A percentile compares a stretch with the other conserved stretches of the same genome.
Conservation (phyloP, 2,113 vertebrate species). For the Nibea coibor region DNA sequence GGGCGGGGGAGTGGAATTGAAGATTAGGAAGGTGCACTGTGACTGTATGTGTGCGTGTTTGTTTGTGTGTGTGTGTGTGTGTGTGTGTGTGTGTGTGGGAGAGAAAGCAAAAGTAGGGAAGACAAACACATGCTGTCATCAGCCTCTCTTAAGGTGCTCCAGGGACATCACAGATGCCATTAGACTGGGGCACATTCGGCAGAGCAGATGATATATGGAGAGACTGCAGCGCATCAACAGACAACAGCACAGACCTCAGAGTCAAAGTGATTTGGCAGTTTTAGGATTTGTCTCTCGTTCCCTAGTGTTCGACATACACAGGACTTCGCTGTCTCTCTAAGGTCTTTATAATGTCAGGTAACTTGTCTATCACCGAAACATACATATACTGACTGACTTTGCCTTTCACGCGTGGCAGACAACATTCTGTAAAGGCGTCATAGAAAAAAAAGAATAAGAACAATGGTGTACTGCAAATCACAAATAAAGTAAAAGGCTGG, state of each 20-base stretch:
- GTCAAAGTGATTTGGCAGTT: slow-evolving; percentile 37
- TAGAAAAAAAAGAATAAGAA: background rate
- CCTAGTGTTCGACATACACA: slow-evolving; percentile 13
- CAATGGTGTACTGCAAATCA: background rate
- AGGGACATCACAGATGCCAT: slow-evolving; percentile 65
- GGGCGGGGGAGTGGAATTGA: slow-evolving; percentile 34
- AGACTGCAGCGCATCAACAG: slow-evolving; percentile 41
- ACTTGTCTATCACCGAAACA: slow-evolving; percentile 4
- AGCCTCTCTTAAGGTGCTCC: slow-evolving; percentile 55
- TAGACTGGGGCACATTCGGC: slow-evolving; percentile 44
- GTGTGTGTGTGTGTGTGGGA: slow-evolving; percentile 10
- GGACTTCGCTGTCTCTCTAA: slow-evolving; percentile 1
- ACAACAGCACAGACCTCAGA: slow-evolving; percentile 22
- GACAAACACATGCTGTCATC: slow-evolving; percentile 61
- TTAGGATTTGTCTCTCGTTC: slow-evolving; percentile 34
- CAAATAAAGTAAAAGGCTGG: background rate
- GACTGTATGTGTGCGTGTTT: slow-evolving; percentile 10
- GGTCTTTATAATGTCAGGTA: slow-evolving; percentile 28
- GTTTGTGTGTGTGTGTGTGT: slow-evolving; percentile 8
- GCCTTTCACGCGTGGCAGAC: background rate
- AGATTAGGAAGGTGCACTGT: slow-evolving; percentile 41
- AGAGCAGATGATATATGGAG: slow-evolving; percentile 44
- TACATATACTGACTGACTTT: background rate
- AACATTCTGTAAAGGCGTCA: background rate
- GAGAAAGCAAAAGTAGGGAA: slow-evolving; percentile 26